phyloP scores from a whole-genome alignment of 2,888 invertebrate species.

The Eupithecia inturbata region DNA sequence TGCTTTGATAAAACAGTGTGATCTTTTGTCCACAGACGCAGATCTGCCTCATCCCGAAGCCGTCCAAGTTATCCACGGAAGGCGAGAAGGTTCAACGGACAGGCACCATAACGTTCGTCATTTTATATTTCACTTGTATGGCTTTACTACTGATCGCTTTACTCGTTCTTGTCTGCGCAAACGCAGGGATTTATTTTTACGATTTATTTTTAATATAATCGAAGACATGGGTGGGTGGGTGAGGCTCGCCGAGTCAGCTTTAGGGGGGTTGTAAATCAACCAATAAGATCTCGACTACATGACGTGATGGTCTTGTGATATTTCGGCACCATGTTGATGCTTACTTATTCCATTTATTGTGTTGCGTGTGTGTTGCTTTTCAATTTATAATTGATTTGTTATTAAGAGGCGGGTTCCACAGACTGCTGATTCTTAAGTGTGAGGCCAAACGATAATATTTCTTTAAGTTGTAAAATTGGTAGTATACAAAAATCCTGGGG shows the following conservation, averaged over 20 bases:
- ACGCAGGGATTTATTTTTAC: neutral
- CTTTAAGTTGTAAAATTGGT: no score
- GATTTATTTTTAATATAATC: neutral
- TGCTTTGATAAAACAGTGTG: no score
- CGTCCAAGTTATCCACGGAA: neutral
- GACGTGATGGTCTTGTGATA: neutral
- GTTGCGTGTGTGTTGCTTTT: neutral
- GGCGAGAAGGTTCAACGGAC: neutral
- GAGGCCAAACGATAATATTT: no score
- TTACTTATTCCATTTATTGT: constrained; percentile 3
- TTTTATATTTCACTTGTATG: neutral
- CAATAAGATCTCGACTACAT: neutral
- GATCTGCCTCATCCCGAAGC: neutral
- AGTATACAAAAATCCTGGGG: neutral
- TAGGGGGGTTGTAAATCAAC: neutral
- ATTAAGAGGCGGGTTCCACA: neutral
- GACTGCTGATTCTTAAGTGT: no score
- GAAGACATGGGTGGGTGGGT: neutral
- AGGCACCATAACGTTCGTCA: constrained; percentile 16
- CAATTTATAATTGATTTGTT: neutral
- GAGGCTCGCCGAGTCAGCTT: no score
- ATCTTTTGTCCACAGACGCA: constrained; percentile 24
- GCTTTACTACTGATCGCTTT: neutral
- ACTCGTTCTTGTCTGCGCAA: neutral
- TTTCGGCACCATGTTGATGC: neutral